Percentiles rank a stretch among this genome's conserved stretches.
Conservation (phyloP, 2,888 invertebrate species). For the Melanargia galathea region DNA sequence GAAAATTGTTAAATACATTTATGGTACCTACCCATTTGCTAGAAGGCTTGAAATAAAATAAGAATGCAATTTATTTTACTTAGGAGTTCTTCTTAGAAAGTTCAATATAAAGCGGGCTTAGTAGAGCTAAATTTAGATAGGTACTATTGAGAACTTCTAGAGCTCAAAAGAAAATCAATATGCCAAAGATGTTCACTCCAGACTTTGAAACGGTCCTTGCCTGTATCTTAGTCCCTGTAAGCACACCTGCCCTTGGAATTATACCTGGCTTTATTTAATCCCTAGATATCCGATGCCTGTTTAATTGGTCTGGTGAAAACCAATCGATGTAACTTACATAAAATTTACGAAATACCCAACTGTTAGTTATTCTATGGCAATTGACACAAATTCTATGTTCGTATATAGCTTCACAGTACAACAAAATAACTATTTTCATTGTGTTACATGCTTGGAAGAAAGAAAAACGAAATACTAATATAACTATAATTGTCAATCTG, state of each 20-base stretch:
- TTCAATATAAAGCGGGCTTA: neutral
- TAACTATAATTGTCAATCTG: no score
- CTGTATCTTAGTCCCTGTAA: neutral
- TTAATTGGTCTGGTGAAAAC: neutral
- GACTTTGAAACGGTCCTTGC: neutral
- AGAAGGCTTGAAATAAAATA: neutral
- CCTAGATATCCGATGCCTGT: neutral
- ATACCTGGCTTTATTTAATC: constrained; percentile 12
- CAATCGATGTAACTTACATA: neutral
- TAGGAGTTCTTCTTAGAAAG: neutral
- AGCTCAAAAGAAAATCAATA: neutral
- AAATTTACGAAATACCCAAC: neutral
- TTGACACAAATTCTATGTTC: neutral
- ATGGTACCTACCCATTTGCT: no score
- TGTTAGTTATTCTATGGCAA: neutral
- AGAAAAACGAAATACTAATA: no score
- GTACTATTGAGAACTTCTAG: neutral
- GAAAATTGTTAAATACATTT: no score
- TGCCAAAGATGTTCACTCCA: neutral
- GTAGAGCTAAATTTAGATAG: neutral
- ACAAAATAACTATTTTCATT: no score
- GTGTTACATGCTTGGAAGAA: no score
- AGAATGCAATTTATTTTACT: neutral
- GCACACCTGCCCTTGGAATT: neutral
- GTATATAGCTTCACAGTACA: no score